Percentiles rank a stretch among this genome's conserved stretches.
Conservation (phyloP, 2,113 vertebrate genomes). For the Corvus cornix region DNA sequence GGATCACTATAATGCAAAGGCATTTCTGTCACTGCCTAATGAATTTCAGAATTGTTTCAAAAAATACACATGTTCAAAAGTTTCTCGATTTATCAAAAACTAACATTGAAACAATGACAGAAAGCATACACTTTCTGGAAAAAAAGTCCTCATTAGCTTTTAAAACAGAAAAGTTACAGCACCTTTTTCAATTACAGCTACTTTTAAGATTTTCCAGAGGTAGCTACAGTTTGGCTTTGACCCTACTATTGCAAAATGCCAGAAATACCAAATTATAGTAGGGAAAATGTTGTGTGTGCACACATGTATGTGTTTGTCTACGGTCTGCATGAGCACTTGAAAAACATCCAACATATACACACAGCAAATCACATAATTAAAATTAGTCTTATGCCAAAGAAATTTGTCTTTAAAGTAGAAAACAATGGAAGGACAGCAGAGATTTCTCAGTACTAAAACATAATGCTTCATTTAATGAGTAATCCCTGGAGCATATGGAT, state of each 20-base stretch:
- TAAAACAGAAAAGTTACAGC: not conserved
- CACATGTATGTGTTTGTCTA: conserved; percentile 28
- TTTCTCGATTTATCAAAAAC: not conserved
- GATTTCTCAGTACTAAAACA: not conserved
- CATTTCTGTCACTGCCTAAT: not conserved
- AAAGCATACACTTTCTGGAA: not conserved
- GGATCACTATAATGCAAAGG: accelerated
- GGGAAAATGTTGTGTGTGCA: not conserved
- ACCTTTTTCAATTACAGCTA: not conserved
- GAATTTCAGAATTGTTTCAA: not conserved
- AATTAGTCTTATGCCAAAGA: not conserved
- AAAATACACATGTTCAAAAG: not conserved
- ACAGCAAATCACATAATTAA: not conserved
- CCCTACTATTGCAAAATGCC: not conserved
- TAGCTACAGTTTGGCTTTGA: conserved; percentile 14
- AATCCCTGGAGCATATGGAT: conserved; percentile 15
- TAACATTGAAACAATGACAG: not conserved
- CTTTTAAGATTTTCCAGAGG: conserved; percentile 27
- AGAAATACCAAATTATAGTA: conserved; percentile 22
- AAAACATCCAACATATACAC: conserved; percentile 35
- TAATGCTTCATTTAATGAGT: conserved; percentile 29
- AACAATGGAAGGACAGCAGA: not conserved
- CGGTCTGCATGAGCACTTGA: not conserved
- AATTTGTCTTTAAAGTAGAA: conserved; percentile 11
- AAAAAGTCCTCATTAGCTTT: not conserved